A percentile compares a stretch with the other conserved stretches of the same genome.
These are phyloP conservation scores for Notarius quadriscutis DNA, from an alignment of 2,113 vertebrate species.

Conservation along the genomic window DNA sequence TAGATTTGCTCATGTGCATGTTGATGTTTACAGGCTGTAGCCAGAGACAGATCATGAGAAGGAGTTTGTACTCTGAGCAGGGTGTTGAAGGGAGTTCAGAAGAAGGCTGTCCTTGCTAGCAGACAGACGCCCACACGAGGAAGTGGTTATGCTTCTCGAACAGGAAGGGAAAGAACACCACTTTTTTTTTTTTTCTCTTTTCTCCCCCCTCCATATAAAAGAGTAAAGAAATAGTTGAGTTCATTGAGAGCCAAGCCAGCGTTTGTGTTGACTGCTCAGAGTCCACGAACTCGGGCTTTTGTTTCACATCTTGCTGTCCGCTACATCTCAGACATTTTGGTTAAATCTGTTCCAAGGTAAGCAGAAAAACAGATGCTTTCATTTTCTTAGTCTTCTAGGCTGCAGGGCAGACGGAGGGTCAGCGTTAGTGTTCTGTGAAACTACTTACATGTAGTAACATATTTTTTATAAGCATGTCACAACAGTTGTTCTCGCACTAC, in stretches of 20 bases:
- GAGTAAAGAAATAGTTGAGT: conserved; percentile 60
- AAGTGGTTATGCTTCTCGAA: conserved; percentile 75
- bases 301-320: conserved; percentile 49
- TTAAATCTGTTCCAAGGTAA: conserved; percentile 66
- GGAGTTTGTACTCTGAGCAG: conserved; percentile 16
- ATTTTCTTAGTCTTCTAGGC: conserved; percentile 56
- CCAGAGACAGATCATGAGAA: background rate
- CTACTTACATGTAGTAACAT: conserved; percentile 23
- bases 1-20: background rate
- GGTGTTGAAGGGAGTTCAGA: conserved; percentile 49
- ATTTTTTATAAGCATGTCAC: background rate
- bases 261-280: conserved; percentile 89
- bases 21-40: background rate
- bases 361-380: conserved; percentile 62
- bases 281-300: conserved; percentile 79
- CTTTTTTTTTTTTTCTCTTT: background rate
- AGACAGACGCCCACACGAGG: conserved; percentile 75
- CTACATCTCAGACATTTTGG: conserved; percentile 24
- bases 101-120: conserved; percentile 43
- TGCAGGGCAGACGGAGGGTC: background rate
- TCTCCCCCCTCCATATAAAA: conserved; percentile 28
- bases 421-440: background rate
- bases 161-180: conserved; percentile 75
- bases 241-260: conserved; percentile 70
- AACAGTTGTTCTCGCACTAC: background rate